Percentiles rank a stretch among this genome's conserved stretches.
Conservation (phyloP, 2,797 vertebrate genomes). For the Columba guinea region DNA sequence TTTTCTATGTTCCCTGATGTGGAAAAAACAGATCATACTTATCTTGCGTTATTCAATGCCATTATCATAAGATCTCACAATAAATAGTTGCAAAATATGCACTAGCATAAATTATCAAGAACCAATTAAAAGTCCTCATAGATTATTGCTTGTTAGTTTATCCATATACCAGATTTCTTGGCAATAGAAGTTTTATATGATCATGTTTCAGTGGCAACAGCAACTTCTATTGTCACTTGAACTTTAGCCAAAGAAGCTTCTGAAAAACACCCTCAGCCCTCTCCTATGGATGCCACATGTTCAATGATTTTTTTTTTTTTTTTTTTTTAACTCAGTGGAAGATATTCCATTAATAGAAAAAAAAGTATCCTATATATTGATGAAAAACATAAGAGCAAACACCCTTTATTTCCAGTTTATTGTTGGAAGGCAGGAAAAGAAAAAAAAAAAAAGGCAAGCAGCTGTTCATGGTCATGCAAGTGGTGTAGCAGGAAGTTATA, state of each 20-base stretch:
- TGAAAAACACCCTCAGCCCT: not conserved
- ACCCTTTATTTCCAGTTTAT: not conserved
- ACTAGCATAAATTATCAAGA: not conserved
- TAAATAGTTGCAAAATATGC: not conserved
- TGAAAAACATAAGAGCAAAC: not conserved
- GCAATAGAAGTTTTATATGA: not conserved
- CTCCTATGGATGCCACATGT: not conserved
- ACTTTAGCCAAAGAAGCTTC: not conserved
- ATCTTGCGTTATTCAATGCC: not conserved
- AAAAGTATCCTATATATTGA: not conserved
- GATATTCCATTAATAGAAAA: not conserved
- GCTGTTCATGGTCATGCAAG: not conserved
- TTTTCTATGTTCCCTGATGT: not conserved
- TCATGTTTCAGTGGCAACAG: not conserved
- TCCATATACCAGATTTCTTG: not conserved
- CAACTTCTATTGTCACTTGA: not conserved
- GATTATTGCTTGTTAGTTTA: not conserved
- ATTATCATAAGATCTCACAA: not conserved
- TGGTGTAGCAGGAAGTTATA: not conserved
- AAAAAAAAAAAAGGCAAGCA: not conserved
- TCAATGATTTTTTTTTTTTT: not conserved
- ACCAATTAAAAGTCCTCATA: not conserved
- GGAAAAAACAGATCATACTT: not conserved
- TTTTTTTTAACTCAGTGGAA: not conserved
- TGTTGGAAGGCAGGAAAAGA: not conserved